Evolutionary conservation across 1,140 invertebrate genomes (phyloP), one percentile per base, ranked within the genome.

Genomic region (Micrasema longulum): DNA sequence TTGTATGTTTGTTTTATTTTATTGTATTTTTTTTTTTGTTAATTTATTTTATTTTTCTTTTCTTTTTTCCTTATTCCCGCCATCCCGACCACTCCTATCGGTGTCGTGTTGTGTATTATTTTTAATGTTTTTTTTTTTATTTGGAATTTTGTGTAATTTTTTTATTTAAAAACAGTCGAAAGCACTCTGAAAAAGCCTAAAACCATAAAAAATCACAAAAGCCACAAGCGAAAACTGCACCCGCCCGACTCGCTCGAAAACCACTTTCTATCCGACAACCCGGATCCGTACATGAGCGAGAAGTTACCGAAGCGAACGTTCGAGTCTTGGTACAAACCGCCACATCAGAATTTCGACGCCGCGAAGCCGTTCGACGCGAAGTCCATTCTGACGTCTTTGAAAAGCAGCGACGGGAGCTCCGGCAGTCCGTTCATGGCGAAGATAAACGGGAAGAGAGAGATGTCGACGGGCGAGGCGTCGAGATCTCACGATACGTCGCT

Each of bases 361-460:
- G 53, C 50, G 0, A 18, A 16, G 18, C 50, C 62, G 5, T 68
- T 73, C 26, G 60, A 73, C 43, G 35, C 65, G n/a, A 69, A 69
- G 23, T 31, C 18, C 1, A 73, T 73, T 18, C 18, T 73, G 23
- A 67, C 64, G 10, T 70, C 68, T 16, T 41, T 70, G 14, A 70
- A 48, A 18, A 70, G 55, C 26, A 60, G 52, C 14, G 68, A 70
- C 38, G 23, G 6, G 0, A 22, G 14, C 7, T 20, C 41, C 9
- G 4, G 12, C 6, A 22, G 14, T 38, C 38, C 55, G 22, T 70
- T 50, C 26, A 5, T 31, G 6, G n/a, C 69, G 1, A 74, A 74
- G 43, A 26, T 65, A 26, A 60, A 41, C 11, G 63, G 72, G 9
- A 70, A 74, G 18, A 36, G 72, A 26, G 72, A 73, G 11, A 73